Evolutionary conservation across 2,797 vertebrate genomes (phyloP).

Genomic region (Loriculus beryllinus): DNA sequence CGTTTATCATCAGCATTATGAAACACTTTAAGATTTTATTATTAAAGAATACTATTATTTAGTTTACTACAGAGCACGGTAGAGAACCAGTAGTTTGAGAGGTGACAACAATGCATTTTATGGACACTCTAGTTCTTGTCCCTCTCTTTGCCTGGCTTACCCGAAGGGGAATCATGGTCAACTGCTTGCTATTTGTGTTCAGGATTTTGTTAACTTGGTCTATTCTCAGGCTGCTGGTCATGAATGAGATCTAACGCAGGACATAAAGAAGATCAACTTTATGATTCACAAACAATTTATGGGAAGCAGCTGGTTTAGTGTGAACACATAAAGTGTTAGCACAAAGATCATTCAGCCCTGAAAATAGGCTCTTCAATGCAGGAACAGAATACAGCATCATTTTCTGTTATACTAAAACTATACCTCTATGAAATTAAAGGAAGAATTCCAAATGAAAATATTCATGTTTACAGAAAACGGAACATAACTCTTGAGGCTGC

Average conservation of each 20-base stretch:
- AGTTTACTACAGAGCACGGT: background rate
- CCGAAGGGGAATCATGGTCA: background rate
- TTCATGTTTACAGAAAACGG: background rate
- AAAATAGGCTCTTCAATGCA: background rate
- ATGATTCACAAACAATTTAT: background rate
- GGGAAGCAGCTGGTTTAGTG: background rate
- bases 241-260: background rate
- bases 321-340: background rate
- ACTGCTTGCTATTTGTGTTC: accelerated
- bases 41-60: background rate
- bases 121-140: background rate
- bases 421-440: background rate
- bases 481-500: background rate
- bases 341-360: background rate
- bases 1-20: background rate
- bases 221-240: background rate
- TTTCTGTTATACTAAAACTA: background rate
- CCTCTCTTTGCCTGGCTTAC: background rate
- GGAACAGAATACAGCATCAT: background rate
- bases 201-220: background rate
- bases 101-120: background rate
- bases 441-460: background rate
- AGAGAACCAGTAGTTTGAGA: background rate
- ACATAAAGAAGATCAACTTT: background rate
- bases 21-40: background rate